Percentiles rank a stretch among this genome's conserved stretches.
Conservation (phyloP, 1,140 invertebrate species). For the Hylaeus volcanicus region DNA sequence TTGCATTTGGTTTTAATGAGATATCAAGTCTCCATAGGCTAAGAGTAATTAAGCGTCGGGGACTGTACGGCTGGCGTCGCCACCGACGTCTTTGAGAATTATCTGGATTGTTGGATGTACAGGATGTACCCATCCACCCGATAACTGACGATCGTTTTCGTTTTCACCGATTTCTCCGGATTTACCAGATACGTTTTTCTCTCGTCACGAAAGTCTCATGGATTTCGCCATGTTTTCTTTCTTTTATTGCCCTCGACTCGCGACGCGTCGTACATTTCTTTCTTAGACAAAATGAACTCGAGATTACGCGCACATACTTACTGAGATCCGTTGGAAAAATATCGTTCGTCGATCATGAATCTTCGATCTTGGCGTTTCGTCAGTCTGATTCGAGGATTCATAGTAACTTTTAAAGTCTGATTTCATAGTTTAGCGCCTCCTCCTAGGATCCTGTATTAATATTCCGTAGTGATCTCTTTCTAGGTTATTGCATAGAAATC, state of each 20-base stretch:
- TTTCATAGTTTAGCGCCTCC: slow-evolving; percentile 30
- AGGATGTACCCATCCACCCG: background rate
- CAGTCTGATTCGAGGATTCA: too few species aligned
- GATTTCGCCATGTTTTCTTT: too few species aligned
- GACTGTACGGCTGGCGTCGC: slow-evolving; percentile 48
- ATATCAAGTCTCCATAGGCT: too few species aligned
- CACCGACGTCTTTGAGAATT: slow-evolving; percentile 63
- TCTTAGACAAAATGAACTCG: too few species aligned
- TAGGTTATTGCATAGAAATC: slow-evolving; percentile 48
- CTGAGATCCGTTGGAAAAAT: background rate
- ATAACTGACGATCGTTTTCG: background rate
- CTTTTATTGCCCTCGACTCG: background rate
- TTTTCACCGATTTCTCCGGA: background rate
- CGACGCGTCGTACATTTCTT: background rate
- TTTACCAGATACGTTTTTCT: background rate
- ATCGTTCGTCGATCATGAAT: background rate
- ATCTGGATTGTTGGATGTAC: slow-evolving; percentile 59
- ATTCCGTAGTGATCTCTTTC: slow-evolving; percentile 54
- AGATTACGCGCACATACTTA: background rate
- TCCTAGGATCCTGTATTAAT: slow-evolving; percentile 40
- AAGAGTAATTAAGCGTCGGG: too few species aligned
- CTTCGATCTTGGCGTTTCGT: background rate
- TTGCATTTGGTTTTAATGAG: too few species aligned
- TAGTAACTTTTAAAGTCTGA: background rate
- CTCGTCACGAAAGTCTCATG: background rate